Conservation (phyloP, 2,113 vertebrate genomes). For the Pterophyllum scalare region DNA sequence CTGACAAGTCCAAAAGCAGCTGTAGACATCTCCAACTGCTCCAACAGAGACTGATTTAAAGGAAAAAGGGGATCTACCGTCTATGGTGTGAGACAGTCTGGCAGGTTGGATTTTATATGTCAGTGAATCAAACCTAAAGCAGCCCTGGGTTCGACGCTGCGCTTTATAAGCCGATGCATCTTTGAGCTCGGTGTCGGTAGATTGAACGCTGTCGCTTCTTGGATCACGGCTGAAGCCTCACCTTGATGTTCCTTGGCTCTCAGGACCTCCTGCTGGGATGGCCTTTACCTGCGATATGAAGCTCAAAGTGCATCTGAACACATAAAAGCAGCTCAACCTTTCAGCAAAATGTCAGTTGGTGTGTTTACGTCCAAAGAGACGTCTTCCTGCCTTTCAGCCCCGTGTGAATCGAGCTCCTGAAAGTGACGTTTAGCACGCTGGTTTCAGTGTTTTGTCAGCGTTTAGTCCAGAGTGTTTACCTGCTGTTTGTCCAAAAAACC, state of each 20-base stretch:
- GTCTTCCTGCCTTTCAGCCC: background rate
- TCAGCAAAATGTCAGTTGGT: conserved; percentile 61
- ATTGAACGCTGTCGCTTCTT: background rate
- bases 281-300: conserved; percentile 50
- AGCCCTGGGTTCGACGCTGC: background rate
- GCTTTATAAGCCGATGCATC: too few species aligned
- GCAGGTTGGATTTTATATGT: background rate
- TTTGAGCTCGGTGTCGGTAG: too few species aligned
- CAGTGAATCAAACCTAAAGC: background rate
- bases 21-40: background rate
- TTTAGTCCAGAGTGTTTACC: background rate
- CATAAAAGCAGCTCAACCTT: conserved; percentile 71
- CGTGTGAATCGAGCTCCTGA: background rate
- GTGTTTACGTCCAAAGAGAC: background rate
- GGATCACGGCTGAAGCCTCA: conserved; percentile 30
- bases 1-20: background rate
- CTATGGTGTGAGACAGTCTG: background rate
- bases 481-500: background rate
- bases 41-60: background rate
- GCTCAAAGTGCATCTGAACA: conserved; percentile 66
- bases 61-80: background rate
- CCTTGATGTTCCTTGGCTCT: conserved; percentile 54
- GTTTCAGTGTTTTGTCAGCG: background rate
- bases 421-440: background rate
- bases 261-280: conserved; percentile 47